phyloP scores from a whole-genome alignment of 2,888 invertebrate genomes.

The Parnassius glacialis region DNA sequence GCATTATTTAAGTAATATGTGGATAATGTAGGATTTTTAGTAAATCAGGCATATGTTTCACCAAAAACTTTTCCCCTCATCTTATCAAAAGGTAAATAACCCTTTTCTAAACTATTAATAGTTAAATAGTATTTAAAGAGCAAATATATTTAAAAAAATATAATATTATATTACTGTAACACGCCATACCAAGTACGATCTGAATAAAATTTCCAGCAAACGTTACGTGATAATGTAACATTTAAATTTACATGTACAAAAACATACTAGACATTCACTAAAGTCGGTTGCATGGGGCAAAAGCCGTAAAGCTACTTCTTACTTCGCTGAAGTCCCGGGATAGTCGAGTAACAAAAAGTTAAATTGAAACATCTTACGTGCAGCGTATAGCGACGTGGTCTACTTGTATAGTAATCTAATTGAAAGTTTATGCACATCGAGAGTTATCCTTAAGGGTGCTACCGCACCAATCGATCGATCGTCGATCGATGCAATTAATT shows the following conservation, averaged over 20 bases:
- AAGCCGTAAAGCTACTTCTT: slow-evolving; percentile 26
- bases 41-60: no score
- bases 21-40: no score
- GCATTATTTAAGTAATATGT: no score
- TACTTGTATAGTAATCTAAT: slow-evolving; percentile 24
- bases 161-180: background rate
- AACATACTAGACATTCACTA: slow-evolving; percentile 19
- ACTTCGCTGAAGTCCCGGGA: slow-evolving; percentile 24
- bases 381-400: slow-evolving; percentile 24
- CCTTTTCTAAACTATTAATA: no score
- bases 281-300: slow-evolving; percentile 24
- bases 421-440: slow-evolving; percentile 14
- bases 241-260: slow-evolving; percentile 25
- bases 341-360: slow-evolving; percentile 26
- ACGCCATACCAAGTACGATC: slow-evolving; percentile 5
- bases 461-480: no score
- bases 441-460: slow-evolving; percentile 4
- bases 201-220: slow-evolving; percentile 15
- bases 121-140: no score
- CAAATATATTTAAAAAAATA: no score
- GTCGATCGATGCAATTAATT: no score
- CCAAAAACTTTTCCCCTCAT: no score
- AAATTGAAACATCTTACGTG: slow-evolving; percentile 28
- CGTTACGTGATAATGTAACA: slow-evolving; percentile 24
- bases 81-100: no score